Conservation (phyloP, 2,797 vertebrate species). For the Oreonectes daqikongensis region DNA sequence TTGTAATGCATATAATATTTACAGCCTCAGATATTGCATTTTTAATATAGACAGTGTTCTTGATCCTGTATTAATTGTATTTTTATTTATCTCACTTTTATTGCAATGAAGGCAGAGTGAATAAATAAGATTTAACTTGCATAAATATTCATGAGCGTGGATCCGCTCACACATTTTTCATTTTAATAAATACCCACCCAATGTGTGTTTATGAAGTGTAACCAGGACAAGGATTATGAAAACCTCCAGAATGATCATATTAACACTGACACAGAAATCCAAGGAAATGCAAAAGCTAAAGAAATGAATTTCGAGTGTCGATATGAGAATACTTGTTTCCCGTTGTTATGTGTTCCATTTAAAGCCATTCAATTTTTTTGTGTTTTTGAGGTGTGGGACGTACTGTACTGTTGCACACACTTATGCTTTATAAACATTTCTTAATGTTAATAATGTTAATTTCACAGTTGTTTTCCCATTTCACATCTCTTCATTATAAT, state of each 20-base stretch:
- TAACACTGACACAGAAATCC: conserved; percentile 48
- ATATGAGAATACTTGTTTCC: conserved; percentile 26
- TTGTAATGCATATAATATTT: conserved; percentile 11
- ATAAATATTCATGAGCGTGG: conserved; percentile 49
- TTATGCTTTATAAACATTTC: conserved; percentile 16
- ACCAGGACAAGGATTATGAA: conserved; percentile 58
- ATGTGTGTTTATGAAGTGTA: conserved; percentile 42
- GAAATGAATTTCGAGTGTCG: conserved; percentile 24
- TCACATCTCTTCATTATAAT: neutral
- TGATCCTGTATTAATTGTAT: conserved; percentile 41
- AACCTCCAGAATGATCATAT: conserved; percentile 59
- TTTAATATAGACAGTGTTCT: conserved; percentile 16
- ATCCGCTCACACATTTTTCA: conserved; percentile 33
- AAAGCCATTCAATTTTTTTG: conserved; percentile 27
- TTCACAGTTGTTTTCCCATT: too few species aligned
- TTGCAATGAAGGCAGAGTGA: conserved; percentile 27
- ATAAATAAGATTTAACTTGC: conserved; percentile 46
- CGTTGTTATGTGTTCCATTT: conserved; percentile 21
- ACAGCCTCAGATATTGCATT: conserved; percentile 20
- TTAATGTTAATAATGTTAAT: too few species aligned
- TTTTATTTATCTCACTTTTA: conserved; percentile 36
- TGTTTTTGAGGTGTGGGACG: conserved; percentile 20
- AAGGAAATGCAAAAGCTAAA: conserved; percentile 22
- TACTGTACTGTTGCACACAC: neutral
- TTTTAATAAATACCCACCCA: conserved; percentile 48